Evolutionary conservation across 2,888 invertebrate genomes (phyloP).

Genomic region (Dinocampus coccinellae): DNA sequence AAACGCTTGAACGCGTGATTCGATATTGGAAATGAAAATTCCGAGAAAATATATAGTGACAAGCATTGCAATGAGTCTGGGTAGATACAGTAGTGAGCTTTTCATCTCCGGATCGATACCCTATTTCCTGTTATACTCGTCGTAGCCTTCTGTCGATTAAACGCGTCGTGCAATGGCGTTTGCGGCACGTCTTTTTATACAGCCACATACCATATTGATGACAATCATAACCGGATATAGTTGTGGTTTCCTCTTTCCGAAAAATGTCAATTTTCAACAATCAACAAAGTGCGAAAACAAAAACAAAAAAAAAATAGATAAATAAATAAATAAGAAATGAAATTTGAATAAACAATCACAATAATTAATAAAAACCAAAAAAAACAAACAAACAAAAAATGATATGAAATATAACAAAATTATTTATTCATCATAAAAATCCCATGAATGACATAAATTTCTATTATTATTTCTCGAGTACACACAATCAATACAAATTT

Average conservation of each 20-base stretch:
- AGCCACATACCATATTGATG: conserved; percentile 2
- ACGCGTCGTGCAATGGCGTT: conserved; percentile 44
- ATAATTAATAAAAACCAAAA: not conserved
- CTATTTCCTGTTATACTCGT: conserved; percentile 62
- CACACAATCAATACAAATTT: no score
- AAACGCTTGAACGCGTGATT: conserved; percentile 26
- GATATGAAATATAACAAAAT: not conserved
- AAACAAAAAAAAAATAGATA: no score
- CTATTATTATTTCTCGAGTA: no score
- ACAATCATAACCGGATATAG: conserved; percentile 26
- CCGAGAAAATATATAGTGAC: conserved; percentile 25
- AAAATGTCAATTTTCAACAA: not conserved
- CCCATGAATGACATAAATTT: no score
- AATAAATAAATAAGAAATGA: not conserved
- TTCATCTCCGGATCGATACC: conserved; percentile 60
- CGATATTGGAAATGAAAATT: conserved; percentile 37
- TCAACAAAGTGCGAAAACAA: not conserved
- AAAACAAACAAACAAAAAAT: not conserved
- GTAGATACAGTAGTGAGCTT: conserved; percentile 5
- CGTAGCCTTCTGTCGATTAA: conserved; percentile 43
- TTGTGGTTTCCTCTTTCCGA: not conserved
- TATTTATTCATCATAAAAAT: no score
- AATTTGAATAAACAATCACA: not conserved
- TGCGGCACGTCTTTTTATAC: conserved; percentile 14
- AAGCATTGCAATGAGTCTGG: conserved; percentile 24